phyloP scores from a whole-genome alignment of 1,140 invertebrate species.

The Caerostris darwini region DNA sequence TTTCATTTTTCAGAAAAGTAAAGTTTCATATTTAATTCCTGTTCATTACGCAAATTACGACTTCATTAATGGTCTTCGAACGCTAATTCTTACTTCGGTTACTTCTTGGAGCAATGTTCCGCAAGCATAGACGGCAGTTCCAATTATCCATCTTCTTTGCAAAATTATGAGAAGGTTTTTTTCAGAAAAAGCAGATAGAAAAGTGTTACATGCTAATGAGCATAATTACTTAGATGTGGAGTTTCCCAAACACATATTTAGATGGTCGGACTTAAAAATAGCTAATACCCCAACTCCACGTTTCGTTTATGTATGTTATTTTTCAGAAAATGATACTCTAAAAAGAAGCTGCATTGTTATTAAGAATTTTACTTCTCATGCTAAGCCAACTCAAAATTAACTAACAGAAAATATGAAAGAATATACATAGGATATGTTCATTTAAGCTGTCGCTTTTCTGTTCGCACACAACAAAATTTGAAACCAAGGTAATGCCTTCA shows the following conservation, averaged over 20 bases:
- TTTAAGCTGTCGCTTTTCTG: background rate
- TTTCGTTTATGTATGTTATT: background rate
- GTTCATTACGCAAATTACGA: background rate
- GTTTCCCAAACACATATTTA: background rate
- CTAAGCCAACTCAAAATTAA: background rate
- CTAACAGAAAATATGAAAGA: background rate
- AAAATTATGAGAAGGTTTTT: background rate
- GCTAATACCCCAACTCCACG: background rate
- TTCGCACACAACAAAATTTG: too few relatives aligned
- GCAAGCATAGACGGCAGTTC: background rate
- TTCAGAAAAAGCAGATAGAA: background rate
- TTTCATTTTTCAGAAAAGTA: background rate
- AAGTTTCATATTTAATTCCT: background rate
- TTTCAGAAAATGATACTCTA: background rate
- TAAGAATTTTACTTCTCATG: background rate
- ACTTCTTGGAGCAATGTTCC: background rate
- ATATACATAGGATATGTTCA: background rate
- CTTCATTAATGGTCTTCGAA: background rate
- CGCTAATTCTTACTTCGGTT: background rate
- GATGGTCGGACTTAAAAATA: background rate
- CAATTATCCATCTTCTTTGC: background rate
- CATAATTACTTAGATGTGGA: background rate
- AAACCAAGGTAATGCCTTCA: too few relatives aligned
- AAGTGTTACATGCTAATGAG: background rate
- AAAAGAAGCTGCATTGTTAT: background rate